Conservation (phyloP, 2,797 vertebrate genomes). For the Lepilemur septentrionalis region DNA sequence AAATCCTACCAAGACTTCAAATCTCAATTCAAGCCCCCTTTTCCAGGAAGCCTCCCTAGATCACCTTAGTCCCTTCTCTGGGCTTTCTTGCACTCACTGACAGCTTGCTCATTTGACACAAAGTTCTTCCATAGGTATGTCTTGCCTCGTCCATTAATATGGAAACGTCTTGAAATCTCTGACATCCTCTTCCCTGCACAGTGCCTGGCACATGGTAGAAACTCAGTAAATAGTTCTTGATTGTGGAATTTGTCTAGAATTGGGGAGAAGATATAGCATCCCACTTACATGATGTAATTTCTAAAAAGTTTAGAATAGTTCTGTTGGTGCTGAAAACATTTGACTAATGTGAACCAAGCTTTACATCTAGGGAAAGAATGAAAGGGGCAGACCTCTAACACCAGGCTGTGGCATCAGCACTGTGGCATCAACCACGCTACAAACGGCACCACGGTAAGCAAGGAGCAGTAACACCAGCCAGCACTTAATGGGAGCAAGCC, state of each 20-base stretch:
- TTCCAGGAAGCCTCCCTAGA: not conserved
- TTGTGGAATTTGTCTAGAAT: not conserved
- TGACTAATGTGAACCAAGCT: not conserved
- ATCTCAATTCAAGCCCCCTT: not conserved
- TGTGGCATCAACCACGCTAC: not conserved
- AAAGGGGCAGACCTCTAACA: not conserved
- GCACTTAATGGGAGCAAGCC: not conserved
- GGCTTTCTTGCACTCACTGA: not conserved
- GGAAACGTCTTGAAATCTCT: not conserved
- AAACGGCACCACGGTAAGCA: not conserved
- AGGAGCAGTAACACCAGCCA: not conserved
- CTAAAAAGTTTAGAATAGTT: not conserved
- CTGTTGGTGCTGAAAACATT: not conserved
- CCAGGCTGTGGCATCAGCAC: not conserved
- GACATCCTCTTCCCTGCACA: not conserved
- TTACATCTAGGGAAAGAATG: not conserved
- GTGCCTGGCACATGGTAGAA: not conserved
- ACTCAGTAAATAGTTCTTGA: not conserved
- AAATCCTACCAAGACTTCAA: not conserved
- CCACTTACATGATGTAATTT: not conserved
- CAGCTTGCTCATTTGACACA: not conserved
- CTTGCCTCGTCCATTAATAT: not conserved
- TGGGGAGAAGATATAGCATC: not conserved
- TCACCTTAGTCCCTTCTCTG: not conserved
- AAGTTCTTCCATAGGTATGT: not conserved